Base-by-base conservation (phyloP, 2,797 vertebrate species). In the Liparis tanakae region DNA sequence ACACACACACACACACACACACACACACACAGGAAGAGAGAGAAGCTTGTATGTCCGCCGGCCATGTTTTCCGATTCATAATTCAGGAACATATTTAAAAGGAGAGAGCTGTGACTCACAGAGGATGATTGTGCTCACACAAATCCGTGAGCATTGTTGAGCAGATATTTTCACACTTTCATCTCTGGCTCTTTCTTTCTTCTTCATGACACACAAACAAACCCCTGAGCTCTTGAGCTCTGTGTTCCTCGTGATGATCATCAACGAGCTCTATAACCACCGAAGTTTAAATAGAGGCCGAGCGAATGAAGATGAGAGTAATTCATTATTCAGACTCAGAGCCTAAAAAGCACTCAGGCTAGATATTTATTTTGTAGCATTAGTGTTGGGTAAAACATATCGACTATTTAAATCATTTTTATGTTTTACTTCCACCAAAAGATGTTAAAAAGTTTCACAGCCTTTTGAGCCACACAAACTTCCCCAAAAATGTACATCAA, bases 61-160 rank as follows among this genome's bases (percentile, higher is more conserved):
- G 14, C 10, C 41, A n/a, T 59, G 41, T 73, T n/a, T 36, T 67
- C 59, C 67, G 22, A 67, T 81, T 69, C 46, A 58, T 70, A 80
- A 60, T 73, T 60, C 20, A 17, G 22, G 18, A 67, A 2, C 25
- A 50, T 72, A 53, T 50, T 72, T 10, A 14, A 72, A 72, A 65
- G 46, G 15, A 18, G 37, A 7, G 69, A 39, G 20, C n/a, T 4
- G 9, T 72, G 70, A 78, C 65, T 80, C 72, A 80, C 37, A 39
- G n/a, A 41, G 10, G 33, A 56, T 54, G 54, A 71, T 69, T 68
- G 65, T 75, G 44, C 7, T 55, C 17, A 72, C 58, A 57, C 69
- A 67, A 56, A 72, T 79, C 56, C 78, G 43, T 14, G 4, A 46
- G 43, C 30, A 33, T 17, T 7, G 51, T 33, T 51, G 55, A 58